phyloP scores from a whole-genome alignment of 2,888 invertebrate genomes.

The Zeuzera pyrina region DNA sequence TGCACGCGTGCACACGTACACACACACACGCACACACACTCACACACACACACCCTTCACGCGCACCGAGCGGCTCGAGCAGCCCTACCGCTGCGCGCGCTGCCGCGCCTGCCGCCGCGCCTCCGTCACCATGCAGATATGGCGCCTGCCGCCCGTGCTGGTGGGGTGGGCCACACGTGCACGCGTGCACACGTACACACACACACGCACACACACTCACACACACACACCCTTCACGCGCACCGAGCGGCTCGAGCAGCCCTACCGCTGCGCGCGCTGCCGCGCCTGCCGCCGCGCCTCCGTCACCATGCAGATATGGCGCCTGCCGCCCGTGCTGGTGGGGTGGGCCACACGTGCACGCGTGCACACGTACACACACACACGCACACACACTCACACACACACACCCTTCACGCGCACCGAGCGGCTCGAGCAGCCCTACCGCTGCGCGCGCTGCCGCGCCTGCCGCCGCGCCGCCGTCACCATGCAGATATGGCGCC shows the following conservation, averaged over 20 bases:
- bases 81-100: constrained; percentile 88
- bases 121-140: constrained; percentile 92
- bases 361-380: too few species aligned
- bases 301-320: constrained; percentile 94
- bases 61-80: constrained; percentile 87
- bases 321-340: constrained; percentile 91
- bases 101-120: constrained; percentile 89
- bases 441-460: constrained; percentile 89
- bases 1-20: too few species aligned
- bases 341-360: too few species aligned
- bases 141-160: constrained; percentile 91
- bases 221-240: constrained; percentile 93
- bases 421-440: constrained; percentile 88
- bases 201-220: too few species aligned
- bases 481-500: constrained; percentile 92
- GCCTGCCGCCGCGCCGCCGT: constrained; percentile 89
- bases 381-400: too few species aligned
- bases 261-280: constrained; percentile 90
- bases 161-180: too few species aligned
- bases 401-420: constrained; percentile 92
- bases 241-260: constrained; percentile 88
- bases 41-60: too few species aligned
- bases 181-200: too few species aligned
- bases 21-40: too few species aligned
- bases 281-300: constrained; percentile 87